Percentiles rank a stretch among this genome's conserved stretches.
Conservation (phyloP, 2,113 vertebrate species). For the Setophaga coronata region DNA sequence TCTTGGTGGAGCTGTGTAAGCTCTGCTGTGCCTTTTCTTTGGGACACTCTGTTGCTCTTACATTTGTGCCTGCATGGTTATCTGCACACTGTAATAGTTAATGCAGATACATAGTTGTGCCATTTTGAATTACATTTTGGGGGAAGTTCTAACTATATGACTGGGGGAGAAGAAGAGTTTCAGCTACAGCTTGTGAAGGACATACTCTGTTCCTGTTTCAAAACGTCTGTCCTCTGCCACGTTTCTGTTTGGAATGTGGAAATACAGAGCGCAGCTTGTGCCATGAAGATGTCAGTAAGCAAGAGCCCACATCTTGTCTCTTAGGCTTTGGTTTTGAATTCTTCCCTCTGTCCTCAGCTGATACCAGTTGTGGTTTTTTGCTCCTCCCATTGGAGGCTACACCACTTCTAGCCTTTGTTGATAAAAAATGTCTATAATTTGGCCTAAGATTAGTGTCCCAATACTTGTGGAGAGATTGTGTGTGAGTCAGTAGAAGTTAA, state of each 20-base stretch:
- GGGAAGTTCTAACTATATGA: not conserved
- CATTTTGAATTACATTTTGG: not conserved
- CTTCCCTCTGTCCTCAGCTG: not conserved
- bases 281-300: not conserved
- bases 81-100: not conserved
- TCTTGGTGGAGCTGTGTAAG: not conserved
- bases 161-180: not conserved
- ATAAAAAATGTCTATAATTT: not conserved
- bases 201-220: not conserved
- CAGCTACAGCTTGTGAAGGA: not conserved
- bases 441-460: not conserved
- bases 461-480: not conserved
- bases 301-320: not conserved
- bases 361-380: not conserved
- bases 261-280: not conserved
- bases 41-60: not conserved
- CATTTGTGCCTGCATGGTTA: accelerated
- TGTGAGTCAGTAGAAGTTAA: not conserved
- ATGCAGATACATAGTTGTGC: not conserved
- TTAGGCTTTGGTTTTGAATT: not conserved
- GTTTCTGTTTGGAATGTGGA: not conserved
- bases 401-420: not conserved
- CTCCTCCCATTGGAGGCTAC: not conserved
- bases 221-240: not conserved
- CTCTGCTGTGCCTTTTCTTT: not conserved